Evolutionary conservation across 2,888 invertebrate genomes (phyloP).

Genomic region (Eupeodes latifasciatus): DNA sequence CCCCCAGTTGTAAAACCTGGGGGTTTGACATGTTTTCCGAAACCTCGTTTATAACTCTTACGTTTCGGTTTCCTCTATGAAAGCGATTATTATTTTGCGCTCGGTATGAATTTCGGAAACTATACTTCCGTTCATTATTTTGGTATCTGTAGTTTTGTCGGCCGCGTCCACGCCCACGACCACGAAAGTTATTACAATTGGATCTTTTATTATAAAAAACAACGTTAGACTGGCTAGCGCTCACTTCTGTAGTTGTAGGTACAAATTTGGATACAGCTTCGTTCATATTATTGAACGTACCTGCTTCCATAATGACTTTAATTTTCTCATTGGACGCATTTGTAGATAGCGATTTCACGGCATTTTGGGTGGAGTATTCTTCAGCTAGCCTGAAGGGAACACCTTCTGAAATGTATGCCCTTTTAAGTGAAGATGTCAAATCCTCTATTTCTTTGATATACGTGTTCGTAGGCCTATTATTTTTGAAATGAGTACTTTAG

Average conservation of each 20-base stretch:
- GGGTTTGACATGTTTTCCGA: too few species aligned
- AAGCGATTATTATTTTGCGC: constrained; percentile 2
- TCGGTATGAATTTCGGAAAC: background rate
- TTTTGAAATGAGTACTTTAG: constrained; percentile 25
- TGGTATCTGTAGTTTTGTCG: too few species aligned
- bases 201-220: too few species aligned
- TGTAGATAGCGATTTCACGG: constrained; percentile 52
- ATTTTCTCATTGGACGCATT: constrained; percentile 50
- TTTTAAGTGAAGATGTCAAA: constrained; percentile 33
- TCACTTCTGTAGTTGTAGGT: constrained; percentile 32
- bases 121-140: too few species aligned
- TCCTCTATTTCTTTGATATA: constrained; percentile 36
- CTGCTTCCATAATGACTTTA: constrained; percentile 47
- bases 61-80: background rate
- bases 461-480: constrained; percentile 27
- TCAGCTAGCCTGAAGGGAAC: constrained; percentile 30
- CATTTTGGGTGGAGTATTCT: constrained; percentile 16
- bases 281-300: constrained; percentile 47
- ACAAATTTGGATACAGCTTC: constrained; percentile 49
- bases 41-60: too few species aligned
- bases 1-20: background rate
- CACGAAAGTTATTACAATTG: background rate
- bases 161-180: too few species aligned
- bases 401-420: constrained; percentile 41
- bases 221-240: too few species aligned